Evolutionary conservation across 92 coral and sea anemone genomes (phyloP), one percentile per base, ranked within the genome.

Genomic region (Bergia sp.): DNA sequence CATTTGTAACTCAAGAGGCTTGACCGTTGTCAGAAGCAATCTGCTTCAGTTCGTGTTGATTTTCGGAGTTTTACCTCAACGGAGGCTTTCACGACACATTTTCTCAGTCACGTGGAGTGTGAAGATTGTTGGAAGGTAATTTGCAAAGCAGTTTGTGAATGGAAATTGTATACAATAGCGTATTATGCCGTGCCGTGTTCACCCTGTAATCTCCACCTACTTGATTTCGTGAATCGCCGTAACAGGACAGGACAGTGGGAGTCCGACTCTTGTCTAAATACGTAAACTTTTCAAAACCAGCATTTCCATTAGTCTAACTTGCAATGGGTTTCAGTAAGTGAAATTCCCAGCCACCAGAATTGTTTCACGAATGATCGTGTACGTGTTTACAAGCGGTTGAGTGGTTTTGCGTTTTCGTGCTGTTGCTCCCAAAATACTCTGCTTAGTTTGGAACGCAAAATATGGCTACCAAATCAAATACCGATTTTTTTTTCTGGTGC

Each of bases 1-100:
- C 87, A 38, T 84, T 84, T 84, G 87, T 84, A 84, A 84, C 78
- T 84, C 87, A 84, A 84, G 87, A 84, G 66, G 87, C 75, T 45
- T 69, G 67, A 84, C 87, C 79, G 79, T 66, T 84, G 87, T 71
- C 87, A 84, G 87, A 83, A 50, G 87, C 77, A 43, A 69, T 67
- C 87, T 84, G 57, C 87, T 73, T 73, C 79, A 73, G 79, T 84
- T 84, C 67, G 87, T 44, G 79, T 71, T 44, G 49, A 39, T 72
- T 45, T 69, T 50, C 9, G 9, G 76, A 38, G 55, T 65, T 23
- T 44, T 72, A 23, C 37, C 38, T 69, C 40, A 45, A 49, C 6
- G 57, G 65, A 20, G 61, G 65, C 37, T 84, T 69, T 61, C 86
- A 61, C 86, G 55, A n/a, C 72, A 1, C 10, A 71, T 84, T 45